A percentile compares a stretch with the other conserved stretches of the same genome.
Conservation (phyloP, 2,113 vertebrate genomes). For the Hucho hucho region DNA sequence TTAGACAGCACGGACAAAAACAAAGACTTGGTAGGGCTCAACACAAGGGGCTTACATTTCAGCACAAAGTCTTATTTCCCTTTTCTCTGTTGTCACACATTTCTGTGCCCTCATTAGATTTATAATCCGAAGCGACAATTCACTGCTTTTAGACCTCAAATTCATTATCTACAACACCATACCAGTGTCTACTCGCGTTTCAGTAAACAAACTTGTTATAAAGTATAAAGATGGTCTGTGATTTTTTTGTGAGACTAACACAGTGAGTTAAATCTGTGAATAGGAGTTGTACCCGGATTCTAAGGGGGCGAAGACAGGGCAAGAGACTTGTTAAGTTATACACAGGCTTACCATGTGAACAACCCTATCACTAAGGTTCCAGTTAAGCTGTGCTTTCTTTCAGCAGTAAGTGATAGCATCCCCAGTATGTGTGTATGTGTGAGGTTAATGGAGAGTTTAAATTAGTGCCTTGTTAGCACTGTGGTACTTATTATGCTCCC, state of each 20-base stretch:
- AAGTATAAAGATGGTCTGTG: no score
- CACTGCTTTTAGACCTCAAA: no score
- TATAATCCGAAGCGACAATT: no score
- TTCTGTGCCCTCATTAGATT: no score
- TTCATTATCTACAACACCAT: no score
- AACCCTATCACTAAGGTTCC: slow-evolving; percentile 16
- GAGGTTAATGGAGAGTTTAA: slow-evolving; percentile 11
- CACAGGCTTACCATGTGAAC: slow-evolving; percentile 26
- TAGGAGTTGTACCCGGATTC: background rate
- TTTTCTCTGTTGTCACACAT: background rate
- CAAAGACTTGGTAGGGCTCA: background rate
- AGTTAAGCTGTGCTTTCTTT: slow-evolving; percentile 30
- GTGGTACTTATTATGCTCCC: slow-evolving; percentile 37
- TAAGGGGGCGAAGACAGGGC: background rate
- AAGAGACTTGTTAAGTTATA: background rate
- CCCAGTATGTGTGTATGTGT: slow-evolving; percentile 18
- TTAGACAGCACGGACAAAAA: background rate
- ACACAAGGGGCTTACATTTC: background rate
- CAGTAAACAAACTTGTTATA: no score
- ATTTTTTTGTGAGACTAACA: no score
- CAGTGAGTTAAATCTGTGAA: background rate
- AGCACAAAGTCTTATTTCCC: background rate
- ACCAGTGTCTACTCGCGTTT: no score
- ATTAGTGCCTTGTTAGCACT: slow-evolving; percentile 41
- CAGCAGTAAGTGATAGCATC: slow-evolving; percentile 17